Conservation (phyloP, 2,797 vertebrate genomes). For the Melopsittacus undulatus region DNA sequence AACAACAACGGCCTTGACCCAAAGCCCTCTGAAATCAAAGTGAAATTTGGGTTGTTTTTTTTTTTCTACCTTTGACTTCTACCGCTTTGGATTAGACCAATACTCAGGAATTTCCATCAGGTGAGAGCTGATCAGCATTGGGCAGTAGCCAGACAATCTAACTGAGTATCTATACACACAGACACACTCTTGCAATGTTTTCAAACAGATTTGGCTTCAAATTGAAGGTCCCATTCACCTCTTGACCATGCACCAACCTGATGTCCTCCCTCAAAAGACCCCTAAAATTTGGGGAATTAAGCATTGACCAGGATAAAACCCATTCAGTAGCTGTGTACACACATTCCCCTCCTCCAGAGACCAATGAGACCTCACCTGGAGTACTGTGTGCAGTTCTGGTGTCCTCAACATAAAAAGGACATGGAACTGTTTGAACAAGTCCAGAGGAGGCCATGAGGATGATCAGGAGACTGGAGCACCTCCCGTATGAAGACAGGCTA, state of each 20-base stretch:
- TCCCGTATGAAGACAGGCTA: too few species aligned
- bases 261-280: neutral
- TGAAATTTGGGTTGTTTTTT: neutral
- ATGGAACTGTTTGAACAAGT: too few species aligned
- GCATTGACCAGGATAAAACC: neutral
- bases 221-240: neutral
- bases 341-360: neutral
- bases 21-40: neutral
- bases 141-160: neutral
- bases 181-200: neutral
- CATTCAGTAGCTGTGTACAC: neutral
- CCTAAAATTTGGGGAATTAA: neutral
- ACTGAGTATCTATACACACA: neutral
- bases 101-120: neutral
- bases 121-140: neutral
- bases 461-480: too few species aligned
- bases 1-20: neutral
- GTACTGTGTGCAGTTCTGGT: too few species aligned
- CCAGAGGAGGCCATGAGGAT: too few species aligned
- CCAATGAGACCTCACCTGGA: neutral
- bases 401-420: too few species aligned
- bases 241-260: neutral
- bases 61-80: neutral
- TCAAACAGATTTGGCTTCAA: neutral
- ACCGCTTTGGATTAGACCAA: neutral